Conservation (phyloP, 1,140 invertebrate species). For the Heliconius melpomene region DNA sequence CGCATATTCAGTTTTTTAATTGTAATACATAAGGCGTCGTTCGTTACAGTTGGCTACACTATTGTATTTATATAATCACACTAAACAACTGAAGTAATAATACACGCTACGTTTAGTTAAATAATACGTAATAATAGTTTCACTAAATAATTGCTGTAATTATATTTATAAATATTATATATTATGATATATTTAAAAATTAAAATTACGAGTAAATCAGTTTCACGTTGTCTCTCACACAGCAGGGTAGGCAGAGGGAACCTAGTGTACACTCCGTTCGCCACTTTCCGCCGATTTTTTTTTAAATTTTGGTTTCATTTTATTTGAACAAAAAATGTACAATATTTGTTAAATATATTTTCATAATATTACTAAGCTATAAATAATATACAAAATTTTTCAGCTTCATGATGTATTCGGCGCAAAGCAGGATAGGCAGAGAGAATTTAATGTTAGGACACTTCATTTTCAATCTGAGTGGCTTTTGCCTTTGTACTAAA, state of each 20-base stretch:
- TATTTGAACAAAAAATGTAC: not conserved
- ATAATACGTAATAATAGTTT: conserved; percentile 2
- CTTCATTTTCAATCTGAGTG: too few relatives aligned
- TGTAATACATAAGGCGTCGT: not conserved
- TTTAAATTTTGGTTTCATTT: not conserved
- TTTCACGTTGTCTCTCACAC: too few relatives aligned
- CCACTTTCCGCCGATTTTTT: too few relatives aligned
- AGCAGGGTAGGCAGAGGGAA: too few relatives aligned
- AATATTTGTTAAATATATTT: not conserved
- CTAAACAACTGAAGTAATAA: not conserved
- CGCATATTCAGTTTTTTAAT: not conserved
- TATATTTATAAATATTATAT: not conserved
- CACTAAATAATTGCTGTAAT: not conserved
- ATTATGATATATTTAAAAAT: too few relatives aligned
- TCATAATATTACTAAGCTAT: not conserved
- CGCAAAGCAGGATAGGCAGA: too few relatives aligned
- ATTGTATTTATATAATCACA: not conserved
- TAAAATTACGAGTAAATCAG: too few relatives aligned
- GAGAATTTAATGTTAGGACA: too few relatives aligned
- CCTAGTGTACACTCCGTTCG: too few relatives aligned
- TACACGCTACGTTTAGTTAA: conserved; percentile 4
- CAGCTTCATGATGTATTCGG: too few relatives aligned
- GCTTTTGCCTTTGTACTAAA: too few relatives aligned
- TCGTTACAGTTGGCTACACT: not conserved
- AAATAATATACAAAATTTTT: too few relatives aligned